These are phyloP conservation scores for Rhagonycha fulva DNA, from an alignment of 2,888 invertebrate species.

Conservation along the genomic window DNA sequence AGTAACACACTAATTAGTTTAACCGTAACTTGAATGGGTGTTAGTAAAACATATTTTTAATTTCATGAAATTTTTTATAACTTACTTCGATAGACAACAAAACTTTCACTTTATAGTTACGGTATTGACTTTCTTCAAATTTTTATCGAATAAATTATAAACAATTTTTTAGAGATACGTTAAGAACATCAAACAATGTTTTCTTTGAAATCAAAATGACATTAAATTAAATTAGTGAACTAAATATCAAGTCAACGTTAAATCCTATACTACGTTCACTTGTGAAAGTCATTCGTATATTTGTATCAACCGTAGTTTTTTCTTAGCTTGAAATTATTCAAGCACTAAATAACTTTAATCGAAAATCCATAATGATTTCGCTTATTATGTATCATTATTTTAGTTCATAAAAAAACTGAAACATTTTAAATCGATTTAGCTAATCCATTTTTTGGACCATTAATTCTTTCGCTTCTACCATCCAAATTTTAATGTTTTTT, in stretches of 20 bases:
- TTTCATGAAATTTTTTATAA: background rate
- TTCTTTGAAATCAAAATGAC: background rate
- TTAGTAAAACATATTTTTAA: conserved; percentile 2
- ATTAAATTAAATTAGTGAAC: conserved; percentile 9
- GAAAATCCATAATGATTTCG: background rate
- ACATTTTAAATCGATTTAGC: background rate
- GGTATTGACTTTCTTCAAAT: background rate
- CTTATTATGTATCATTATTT: background rate
- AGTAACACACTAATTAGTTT: conserved; percentile 18
- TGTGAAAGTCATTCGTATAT: conserved; percentile 28
- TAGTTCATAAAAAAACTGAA: background rate
- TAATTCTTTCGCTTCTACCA: background rate
- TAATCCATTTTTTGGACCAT: background rate
- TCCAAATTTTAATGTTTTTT: background rate
- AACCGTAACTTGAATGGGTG: conserved; percentile 11
- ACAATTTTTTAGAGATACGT: background rate
- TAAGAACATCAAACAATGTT: background rate
- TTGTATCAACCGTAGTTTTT: conserved; percentile 1
- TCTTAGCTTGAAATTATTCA: background rate
- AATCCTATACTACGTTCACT: conserved; percentile 20
- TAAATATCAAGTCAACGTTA: conserved; percentile 25
- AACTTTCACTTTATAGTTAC: background rate
- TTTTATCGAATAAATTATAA: background rate
- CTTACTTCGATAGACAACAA: background rate
- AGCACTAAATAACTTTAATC: background rate